Evolutionary conservation across 2,888 invertebrate genomes (phyloP), one percentile per base, ranked within the genome.

Genomic region (Drosophila anomalata): DNA sequence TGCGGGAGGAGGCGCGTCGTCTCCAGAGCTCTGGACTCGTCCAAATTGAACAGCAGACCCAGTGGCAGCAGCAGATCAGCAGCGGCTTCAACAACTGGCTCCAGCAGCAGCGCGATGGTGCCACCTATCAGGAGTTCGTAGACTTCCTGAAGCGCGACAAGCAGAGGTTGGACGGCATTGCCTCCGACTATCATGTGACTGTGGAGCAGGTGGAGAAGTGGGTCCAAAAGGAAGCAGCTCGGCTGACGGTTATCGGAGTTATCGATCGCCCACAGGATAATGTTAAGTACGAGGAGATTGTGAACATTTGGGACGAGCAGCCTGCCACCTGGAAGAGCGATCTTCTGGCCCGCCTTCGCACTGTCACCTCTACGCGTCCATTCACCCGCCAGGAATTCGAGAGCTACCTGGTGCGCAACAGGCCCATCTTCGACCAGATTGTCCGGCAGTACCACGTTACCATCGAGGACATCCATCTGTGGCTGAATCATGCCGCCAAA

Each of bases 121-220:
- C 86, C 1, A 89, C 79, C 14, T 78, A 82, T 12, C 86, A 87
- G 51, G 77, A 90, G 42, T 87, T 91, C 20, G 73, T 82, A 3
- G 74, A 85, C 7, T 90, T 90, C 70, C 68, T 91, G 2, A 78
- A 77, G 47, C 77, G 88, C 6, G 90, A 90, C 54, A 87, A 87
- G 36, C 69, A 69, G 0, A 85, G 90, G 2, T 62, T 91, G 7
- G 76, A 85, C 36, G 78, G 78, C 48, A 83, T 91, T 26, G 89
- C 90, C 0, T 65, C 59, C 11, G 88, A 89, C 14, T 91, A 91
- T 47, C 89, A 90, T 12, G 71, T 90, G 3, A 89, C 90, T 0
- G 83, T 89, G 1, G 90, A 90, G 33, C 90, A 91, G 62, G 85
- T 91, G 9, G 89, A 91, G 55, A 78, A 88, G 31, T 91, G 90